Evolutionary conservation across 2,797 vertebrate species (phyloP).

Genomic region (Esox lucius): DNA sequence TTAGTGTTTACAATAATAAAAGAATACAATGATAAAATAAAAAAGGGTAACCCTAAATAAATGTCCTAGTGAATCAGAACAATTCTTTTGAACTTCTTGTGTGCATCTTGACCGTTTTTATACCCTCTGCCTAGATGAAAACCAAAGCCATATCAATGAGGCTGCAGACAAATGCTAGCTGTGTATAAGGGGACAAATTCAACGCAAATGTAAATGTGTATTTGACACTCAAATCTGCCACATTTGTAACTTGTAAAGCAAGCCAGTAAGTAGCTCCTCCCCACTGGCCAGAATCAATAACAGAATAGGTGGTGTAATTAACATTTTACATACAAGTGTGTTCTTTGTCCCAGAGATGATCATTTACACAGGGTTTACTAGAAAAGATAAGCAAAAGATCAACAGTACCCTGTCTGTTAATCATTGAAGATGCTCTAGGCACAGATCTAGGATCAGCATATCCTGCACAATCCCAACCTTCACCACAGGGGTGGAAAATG

Average conservation of each 20-base stretch:
- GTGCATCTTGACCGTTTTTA: not conserved
- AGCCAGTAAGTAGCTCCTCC: not conserved
- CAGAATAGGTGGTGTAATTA: slow-evolving; percentile 14
- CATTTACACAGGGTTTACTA: slow-evolving; percentile 44
- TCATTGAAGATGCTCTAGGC: not conserved
- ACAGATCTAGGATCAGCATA: not conserved
- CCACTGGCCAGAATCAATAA: slow-evolving; percentile 15
- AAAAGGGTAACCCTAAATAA: too few relatives aligned
- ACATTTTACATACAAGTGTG: slow-evolving; percentile 32
- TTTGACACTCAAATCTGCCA: slow-evolving; percentile 49
- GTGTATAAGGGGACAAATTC: slow-evolving; percentile 27
- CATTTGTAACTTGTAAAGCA: slow-evolving; percentile 44
- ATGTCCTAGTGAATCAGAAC: not conserved
- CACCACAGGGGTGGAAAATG: not conserved
- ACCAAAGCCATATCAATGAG: slow-evolving; percentile 8
- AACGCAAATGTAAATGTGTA: slow-evolving; percentile 48
- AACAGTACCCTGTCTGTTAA: slow-evolving; percentile 43
- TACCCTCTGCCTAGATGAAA: not conserved
- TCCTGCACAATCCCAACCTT: not conserved
- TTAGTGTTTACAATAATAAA: not conserved
- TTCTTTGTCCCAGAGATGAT: slow-evolving; percentile 18
- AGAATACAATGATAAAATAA: not conserved
- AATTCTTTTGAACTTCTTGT: not conserved
- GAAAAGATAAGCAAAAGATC: slow-evolving; percentile 15
- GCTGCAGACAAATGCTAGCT: slow-evolving; percentile 9